Percentiles rank a stretch among this genome's conserved stretches.
Conservation (phyloP, 2,113 vertebrate genomes). For the Cinclus mexicanus region DNA sequence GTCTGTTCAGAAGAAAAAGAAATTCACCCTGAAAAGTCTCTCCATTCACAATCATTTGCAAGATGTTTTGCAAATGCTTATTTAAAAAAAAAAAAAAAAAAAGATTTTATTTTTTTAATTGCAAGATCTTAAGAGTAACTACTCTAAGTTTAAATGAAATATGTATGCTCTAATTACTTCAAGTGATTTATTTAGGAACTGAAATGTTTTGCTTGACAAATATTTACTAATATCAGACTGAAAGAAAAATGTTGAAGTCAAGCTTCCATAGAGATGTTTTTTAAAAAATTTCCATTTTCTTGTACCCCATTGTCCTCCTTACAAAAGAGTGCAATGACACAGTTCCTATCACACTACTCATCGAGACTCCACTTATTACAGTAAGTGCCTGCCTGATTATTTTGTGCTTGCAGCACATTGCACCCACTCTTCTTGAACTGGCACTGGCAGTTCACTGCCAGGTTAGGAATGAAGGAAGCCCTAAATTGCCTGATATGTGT, state of each 20-base stretch:
- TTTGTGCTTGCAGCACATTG: not conserved
- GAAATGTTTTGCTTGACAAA: not conserved
- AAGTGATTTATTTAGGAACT: not conserved
- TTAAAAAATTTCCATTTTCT: not conserved
- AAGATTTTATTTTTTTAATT: not conserved
- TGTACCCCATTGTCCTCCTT: not conserved
- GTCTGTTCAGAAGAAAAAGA: not conserved
- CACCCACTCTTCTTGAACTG: not conserved
- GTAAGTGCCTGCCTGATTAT: conserved; percentile 13
- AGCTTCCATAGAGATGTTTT: not conserved
- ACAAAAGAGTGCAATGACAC: not conserved
- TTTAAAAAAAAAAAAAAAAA: not conserved
- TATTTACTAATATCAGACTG: not conserved
- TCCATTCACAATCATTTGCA: not conserved
- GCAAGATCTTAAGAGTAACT: not conserved
- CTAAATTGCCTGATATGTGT: not conserved
- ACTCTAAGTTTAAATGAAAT: not conserved
- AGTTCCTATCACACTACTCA: not conserved
- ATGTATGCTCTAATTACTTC: not conserved
- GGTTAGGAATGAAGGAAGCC: not conserved
- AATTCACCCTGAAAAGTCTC: not conserved
- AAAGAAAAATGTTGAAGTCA: not conserved
- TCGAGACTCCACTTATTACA: not conserved
- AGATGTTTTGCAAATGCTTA: not conserved
- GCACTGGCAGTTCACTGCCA: not conserved